Evolutionary conservation across 2,113 vertebrate genomes (phyloP).

Genomic region (Cyphomyrus discorhynchus): DNA sequence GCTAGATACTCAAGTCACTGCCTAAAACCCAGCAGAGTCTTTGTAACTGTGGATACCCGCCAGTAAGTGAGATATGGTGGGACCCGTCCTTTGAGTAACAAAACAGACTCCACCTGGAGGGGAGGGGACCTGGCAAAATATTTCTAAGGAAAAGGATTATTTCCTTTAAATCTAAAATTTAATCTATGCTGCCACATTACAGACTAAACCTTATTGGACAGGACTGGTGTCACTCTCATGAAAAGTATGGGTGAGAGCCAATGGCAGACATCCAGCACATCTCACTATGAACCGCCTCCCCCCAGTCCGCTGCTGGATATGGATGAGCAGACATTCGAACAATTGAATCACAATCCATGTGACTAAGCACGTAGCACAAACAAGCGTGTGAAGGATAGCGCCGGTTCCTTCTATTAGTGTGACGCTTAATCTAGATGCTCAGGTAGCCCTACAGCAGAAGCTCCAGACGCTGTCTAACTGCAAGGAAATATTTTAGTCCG

Average conservation of each 20-base stretch:
- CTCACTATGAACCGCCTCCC: neutral
- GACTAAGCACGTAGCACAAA: neutral
- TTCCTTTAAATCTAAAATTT: neutral
- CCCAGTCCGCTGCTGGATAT: neutral
- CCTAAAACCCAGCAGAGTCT: neutral
- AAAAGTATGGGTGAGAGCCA: neutral
- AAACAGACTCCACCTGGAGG: neutral
- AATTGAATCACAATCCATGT: neutral
- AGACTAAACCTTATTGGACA: neutral
- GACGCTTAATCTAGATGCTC: neutral
- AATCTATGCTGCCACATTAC: neutral
- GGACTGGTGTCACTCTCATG: neutral
- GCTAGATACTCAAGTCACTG: neutral
- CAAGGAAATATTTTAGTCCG: neutral
- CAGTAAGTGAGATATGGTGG: neutral
- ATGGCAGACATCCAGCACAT: neutral
- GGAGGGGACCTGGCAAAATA: neutral
- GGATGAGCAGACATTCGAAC: neutral
- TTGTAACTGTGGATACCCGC: neutral
- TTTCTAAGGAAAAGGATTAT: neutral
- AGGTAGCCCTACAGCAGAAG: neutral
- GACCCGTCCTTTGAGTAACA: neutral
- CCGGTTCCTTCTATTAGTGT: neutral
- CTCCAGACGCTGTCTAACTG: neutral
- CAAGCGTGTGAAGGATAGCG: neutral